Percentiles rank a stretch among this genome's conserved stretches.
Evolutionary conservation across 2,797 vertebrate genomes (phyloP).

Genomic region (Ceryle rudis): DNA sequence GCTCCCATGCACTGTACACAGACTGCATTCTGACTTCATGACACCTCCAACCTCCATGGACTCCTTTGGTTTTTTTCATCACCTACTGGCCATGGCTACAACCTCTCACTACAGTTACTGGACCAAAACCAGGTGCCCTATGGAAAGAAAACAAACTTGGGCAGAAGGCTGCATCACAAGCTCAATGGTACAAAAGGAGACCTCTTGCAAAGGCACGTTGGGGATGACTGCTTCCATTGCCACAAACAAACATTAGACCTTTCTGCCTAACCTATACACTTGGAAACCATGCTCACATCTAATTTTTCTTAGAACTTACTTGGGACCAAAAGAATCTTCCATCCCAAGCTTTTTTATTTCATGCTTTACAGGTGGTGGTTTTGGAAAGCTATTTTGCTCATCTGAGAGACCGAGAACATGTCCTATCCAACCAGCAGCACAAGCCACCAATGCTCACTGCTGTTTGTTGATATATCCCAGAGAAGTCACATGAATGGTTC

Average conservation of each 20-base stretch:
- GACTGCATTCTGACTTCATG: neutral
- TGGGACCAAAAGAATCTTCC: neutral
- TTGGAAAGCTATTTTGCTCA: neutral
- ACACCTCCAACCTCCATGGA: neutral
- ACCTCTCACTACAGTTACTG: neutral
- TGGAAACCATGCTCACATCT: fast-evolving
- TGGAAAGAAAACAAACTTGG: neutral
- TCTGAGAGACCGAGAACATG: neutral
- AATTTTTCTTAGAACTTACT: neutral
- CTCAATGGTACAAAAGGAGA: neutral
- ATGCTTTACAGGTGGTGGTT: neutral
- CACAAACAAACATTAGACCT: neutral
- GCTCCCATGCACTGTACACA: neutral
- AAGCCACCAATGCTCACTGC: neutral
- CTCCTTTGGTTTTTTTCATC: neutral
- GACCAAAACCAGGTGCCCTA: neutral
- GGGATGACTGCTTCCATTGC: neutral
- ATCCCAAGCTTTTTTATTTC: neutral
- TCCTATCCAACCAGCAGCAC: neutral
- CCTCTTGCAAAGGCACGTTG: neutral
- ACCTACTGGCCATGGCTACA: neutral
- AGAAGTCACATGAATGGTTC: neutral
- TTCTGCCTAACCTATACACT: neutral
- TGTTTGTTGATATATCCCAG: conserved; percentile 21
- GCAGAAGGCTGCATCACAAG: neutral